phyloP scores from a whole-genome alignment of 2,888 invertebrate genomes.

The Saturnia japonica region DNA sequence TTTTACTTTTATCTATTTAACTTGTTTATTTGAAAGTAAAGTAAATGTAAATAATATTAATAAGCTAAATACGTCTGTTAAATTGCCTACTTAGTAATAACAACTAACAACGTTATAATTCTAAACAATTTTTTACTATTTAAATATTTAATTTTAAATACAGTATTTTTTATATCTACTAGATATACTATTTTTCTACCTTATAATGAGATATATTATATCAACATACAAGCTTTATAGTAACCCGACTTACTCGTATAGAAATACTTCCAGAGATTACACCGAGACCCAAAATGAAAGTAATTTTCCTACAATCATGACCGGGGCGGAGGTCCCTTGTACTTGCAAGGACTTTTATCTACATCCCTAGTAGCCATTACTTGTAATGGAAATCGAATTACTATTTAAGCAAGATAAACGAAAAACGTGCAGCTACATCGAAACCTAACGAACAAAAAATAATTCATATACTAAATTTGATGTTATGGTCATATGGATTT shows the following conservation, averaged over 20 bases:
- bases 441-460: constrained; percentile 35
- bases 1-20: neutral
- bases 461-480: constrained; percentile 28
- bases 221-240: constrained; percentile 39
- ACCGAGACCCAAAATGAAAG: constrained; percentile 52
- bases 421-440: constrained; percentile 51
- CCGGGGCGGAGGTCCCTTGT: constrained; percentile 43
- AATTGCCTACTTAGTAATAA: neutral
- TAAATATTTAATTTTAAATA: too few species aligned
- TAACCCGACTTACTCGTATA: constrained; percentile 41
- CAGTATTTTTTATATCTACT: neutral
- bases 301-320: constrained; percentile 62
- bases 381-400: constrained; percentile 73
- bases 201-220: constrained; percentile 56
- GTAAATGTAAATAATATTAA: neutral
- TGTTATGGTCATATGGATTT: too few species aligned
- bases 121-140: neutral
- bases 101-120: neutral
- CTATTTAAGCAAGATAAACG: constrained; percentile 67
- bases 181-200: constrained; percentile 26
- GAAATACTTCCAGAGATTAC: constrained; percentile 57
- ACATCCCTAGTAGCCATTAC: constrained; percentile 58
- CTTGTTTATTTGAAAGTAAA: too few species aligned
- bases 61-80: neutral
- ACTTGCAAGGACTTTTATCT: constrained; percentile 61